Evolutionary conservation across 2,113 vertebrate genomes (phyloP), one percentile per base, ranked within the genome.

Genomic region (Acanthisitta chloris): DNA sequence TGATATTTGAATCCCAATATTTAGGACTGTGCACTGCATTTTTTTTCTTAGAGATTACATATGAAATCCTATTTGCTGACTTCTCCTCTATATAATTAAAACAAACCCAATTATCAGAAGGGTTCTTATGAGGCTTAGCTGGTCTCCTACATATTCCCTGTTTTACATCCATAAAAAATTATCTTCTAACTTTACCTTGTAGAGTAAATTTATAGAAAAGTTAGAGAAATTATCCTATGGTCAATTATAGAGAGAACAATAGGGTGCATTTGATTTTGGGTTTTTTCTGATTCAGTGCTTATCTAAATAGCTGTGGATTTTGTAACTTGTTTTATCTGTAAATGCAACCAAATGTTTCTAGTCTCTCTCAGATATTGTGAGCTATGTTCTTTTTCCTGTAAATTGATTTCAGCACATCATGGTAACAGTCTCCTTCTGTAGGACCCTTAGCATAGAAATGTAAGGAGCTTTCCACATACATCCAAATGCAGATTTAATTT

Each of bases 51-150:
- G 76, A 69, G 38, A 15, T 21, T 85, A 25, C 36, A 51, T 74
- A 57, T 72, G 49, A 86, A 95, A 65, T 54, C 46, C 9, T 12
- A 45, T 90, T 93, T 88, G 17, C 57, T 67, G 64, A 61, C 26
- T 86, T 82, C 23, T 95, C 71, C 54, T 84, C 61, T 82, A 31
- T 74, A 36, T 85, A 49, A 80, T 87, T 94, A 84, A 92, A 82
- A 43, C 21, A 49, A 71, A 17, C 26, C 21, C 6, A 51, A 78
- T 96, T 95, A 79, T 78, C 55, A 93, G 69, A 28, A 77, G 45
- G 6, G 57, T 31, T 79, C 26, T 69, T 3, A 1, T 13, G 29
- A 88, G 36, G 45, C 26, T 71, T 86, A 78, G 51, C 58, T 64
- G 15, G 67, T 81, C 6, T 72, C 20, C 81, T 79, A 46, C 24